These are phyloP conservation scores for Gymnocheta viridis DNA, from an alignment of 2,888 invertebrate species.

Conservation along the genomic window DNA sequence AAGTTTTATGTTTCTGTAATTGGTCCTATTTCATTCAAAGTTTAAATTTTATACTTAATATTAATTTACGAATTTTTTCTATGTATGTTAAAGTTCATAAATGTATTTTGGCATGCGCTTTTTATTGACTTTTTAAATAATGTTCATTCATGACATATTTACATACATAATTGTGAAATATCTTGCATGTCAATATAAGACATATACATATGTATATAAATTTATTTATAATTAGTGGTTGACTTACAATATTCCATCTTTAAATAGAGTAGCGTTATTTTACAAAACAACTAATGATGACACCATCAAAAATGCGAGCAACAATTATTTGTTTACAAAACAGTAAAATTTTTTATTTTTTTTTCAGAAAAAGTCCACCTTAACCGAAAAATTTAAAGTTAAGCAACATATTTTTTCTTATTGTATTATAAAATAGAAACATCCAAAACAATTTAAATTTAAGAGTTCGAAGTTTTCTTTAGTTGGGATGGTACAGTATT, in stretches of 20 bases:
- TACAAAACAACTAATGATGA: conserved; percentile 43
- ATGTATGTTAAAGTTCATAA: neutral
- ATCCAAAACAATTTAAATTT: no score
- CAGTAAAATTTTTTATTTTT: neutral
- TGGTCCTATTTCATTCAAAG: no score
- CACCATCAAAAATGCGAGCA: conserved; percentile 56
- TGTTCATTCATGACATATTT: neutral
- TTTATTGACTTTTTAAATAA: neutral
- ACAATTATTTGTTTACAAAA: neutral
- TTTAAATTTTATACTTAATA: no score
- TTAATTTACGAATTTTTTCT: no score
- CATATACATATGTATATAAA: neutral
- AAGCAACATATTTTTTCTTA: no score
- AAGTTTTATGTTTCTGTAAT: no score
- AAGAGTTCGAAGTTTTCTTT: no score
- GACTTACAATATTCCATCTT: conserved; percentile 30
- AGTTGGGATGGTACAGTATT: no score
- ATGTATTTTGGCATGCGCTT: neutral
- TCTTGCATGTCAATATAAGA: conserved; percentile 59
- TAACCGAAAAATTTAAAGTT: no score
- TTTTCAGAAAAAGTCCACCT: no score
- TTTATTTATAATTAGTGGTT: neutral
- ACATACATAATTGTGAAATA: neutral
- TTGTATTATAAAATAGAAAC: no score
- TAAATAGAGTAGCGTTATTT: neutral